These are phyloP conservation scores for Bursaphelenchus okinawaensis DNA, from an alignment of 2,888 invertebrate genomes.

Conservation along the genomic window DNA sequence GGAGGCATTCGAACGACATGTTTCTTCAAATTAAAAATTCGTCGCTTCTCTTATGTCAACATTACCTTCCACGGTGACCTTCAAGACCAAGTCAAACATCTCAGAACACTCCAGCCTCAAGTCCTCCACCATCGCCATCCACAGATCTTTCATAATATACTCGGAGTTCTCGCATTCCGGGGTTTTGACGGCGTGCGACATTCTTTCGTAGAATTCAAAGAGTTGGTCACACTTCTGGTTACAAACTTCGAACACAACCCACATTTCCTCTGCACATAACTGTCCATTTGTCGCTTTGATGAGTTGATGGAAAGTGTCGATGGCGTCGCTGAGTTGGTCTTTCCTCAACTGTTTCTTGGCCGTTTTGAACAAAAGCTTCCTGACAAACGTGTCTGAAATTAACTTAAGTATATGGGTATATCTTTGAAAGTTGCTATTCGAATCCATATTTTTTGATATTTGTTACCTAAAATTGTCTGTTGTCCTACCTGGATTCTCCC, in stretches of 20 bases:
- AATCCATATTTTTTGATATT: not conserved
- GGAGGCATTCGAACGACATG: too few species aligned
- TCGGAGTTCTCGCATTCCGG: slow-evolving; percentile 17
- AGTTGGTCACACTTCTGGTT: slow-evolving; percentile 19
- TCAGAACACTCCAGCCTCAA: slow-evolving; percentile 28
- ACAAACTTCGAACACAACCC: slow-evolving; percentile 24
- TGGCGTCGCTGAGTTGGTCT: slow-evolving; percentile 25
- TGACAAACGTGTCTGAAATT: slow-evolving; percentile 23
- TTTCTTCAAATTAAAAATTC: too few species aligned
- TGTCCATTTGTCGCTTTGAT: slow-evolving; percentile 27
- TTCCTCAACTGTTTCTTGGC: slow-evolving; percentile 23
- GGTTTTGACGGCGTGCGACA: slow-evolving; percentile 19
- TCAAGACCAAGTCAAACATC: slow-evolving; percentile 29
- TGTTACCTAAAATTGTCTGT: not conserved
- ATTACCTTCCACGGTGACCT: slow-evolving; percentile 13
- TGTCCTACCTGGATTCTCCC: not conserved
- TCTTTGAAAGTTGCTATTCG: not conserved
- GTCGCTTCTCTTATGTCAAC: too few species aligned
- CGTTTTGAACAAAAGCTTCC: slow-evolving; percentile 25
- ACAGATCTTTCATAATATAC: slow-evolving; percentile 29
- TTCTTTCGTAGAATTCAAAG: slow-evolving; percentile 28
- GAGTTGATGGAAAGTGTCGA: slow-evolving; percentile 32
- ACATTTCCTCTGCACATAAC: slow-evolving; percentile 19
- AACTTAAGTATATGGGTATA: not conserved
- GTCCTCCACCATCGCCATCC: slow-evolving; percentile 28